These are phyloP conservation scores for Acyrthosiphon pisum DNA, from an alignment of 1,140 invertebrate genomes.

Conservation along the genomic window DNA sequence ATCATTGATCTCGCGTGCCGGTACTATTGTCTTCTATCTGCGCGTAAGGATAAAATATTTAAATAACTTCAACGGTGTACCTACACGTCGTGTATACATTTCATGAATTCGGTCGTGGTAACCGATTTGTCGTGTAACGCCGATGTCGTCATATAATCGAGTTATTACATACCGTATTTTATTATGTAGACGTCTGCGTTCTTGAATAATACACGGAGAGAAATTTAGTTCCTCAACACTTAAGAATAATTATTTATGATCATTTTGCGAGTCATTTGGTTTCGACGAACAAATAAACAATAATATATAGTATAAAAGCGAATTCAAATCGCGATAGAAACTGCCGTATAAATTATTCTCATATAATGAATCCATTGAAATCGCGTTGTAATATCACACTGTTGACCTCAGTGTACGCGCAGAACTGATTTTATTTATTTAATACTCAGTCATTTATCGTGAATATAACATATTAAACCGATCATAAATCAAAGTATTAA, in stretches of 20 bases:
- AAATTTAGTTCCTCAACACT: neutral
- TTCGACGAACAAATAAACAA: neutral
- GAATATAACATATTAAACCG: neutral
- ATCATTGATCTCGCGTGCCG: neutral
- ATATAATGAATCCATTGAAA: conserved; percentile 24
- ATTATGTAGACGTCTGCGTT: neutral
- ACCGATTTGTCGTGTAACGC: neutral
- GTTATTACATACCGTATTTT: neutral
- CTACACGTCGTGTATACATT: neutral
- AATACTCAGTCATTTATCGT: neutral
- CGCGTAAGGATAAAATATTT: neutral
- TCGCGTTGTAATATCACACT: neutral
- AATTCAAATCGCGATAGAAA: conserved; percentile 11
- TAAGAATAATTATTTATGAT: conserved; percentile 17
- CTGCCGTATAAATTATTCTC: neutral
- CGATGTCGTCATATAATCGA: neutral
- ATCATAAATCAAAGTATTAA: neutral
- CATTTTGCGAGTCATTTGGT: neutral
- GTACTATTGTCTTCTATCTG: neutral
- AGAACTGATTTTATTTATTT: neutral
- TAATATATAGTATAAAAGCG: conserved; percentile 1
- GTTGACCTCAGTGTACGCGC: neutral
- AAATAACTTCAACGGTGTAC: neutral
- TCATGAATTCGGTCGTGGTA: neutral
- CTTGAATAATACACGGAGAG: neutral